Evolutionary conservation across 2,113 vertebrate genomes (phyloP).

Genomic region (Glaucidium brasilianum): DNA sequence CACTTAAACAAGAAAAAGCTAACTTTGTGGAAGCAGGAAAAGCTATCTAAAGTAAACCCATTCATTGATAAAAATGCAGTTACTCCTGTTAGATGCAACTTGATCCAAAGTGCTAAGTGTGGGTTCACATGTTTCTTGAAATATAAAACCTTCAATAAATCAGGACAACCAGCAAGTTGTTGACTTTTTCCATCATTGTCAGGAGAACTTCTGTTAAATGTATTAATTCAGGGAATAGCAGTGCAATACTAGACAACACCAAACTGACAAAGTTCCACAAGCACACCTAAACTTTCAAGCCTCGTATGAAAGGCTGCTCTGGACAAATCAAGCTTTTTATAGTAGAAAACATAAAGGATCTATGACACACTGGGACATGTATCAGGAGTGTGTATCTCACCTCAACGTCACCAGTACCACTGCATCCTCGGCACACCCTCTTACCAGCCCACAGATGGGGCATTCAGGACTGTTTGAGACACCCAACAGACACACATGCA

Average conservation of each 20-base stretch:
- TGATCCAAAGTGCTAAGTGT: background rate
- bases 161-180: background rate
- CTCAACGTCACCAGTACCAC: background rate
- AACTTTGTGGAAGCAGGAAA: background rate
- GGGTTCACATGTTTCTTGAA: background rate
- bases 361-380: no score
- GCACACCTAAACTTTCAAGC: background rate
- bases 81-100: background rate
- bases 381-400: background rate
- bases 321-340: background rate
- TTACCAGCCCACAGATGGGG: background rate
- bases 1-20: background rate
- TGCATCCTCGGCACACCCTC: background rate
- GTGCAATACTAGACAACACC: background rate
- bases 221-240: background rate
- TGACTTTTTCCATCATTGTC: background rate
- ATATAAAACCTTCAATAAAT: background rate
- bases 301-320: background rate
- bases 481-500: accelerated
- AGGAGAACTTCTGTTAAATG: background rate
- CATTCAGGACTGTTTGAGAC: background rate
- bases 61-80: background rate
- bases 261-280: background rate
- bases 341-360: background rate
- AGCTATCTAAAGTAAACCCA: background rate